Evolutionary conservation across 2,113 vertebrate genomes (phyloP).

Genomic region (Clarias batrachus): DNA sequence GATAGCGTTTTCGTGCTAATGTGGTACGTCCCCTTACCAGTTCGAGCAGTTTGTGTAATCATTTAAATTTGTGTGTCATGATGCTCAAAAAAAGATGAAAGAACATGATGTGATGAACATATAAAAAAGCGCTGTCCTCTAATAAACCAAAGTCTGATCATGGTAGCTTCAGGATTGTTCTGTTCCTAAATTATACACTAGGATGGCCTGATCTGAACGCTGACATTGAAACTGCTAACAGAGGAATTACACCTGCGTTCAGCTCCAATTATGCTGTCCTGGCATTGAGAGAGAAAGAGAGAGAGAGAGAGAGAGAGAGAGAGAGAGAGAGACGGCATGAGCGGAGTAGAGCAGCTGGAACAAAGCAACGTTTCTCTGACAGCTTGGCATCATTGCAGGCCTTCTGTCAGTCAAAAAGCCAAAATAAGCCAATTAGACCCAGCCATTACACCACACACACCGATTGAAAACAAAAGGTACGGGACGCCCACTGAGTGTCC

Average conservation of each 20-base stretch:
- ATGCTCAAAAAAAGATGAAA: background rate
- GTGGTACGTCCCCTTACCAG: too few species aligned
- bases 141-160: background rate
- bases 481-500: background rate
- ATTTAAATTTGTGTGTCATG: too few species aligned
- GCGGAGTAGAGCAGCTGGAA: slow-evolving; percentile 6
- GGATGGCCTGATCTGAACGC: background rate
- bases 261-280: slow-evolving; percentile 19
- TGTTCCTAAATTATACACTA: background rate
- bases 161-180: background rate
- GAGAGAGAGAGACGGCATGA: background rate
- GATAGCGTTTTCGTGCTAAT: too few species aligned
- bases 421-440: slow-evolving; percentile 27
- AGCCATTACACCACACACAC: background rate
- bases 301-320: background rate
- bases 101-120: too few species aligned
- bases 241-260: slow-evolving; percentile 21
- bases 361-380: slow-evolving; percentile 13
- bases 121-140: background rate
- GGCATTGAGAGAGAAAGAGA: background rate
- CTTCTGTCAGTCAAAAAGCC: slow-evolving; percentile 24
- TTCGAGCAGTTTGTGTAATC: too few species aligned
- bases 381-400: slow-evolving; percentile 12
- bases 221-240: slow-evolving; percentile 4
- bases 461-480: background rate